Base-by-base conservation (phyloP, 1,140 invertebrate species). In the Thrips palmi region DNA sequence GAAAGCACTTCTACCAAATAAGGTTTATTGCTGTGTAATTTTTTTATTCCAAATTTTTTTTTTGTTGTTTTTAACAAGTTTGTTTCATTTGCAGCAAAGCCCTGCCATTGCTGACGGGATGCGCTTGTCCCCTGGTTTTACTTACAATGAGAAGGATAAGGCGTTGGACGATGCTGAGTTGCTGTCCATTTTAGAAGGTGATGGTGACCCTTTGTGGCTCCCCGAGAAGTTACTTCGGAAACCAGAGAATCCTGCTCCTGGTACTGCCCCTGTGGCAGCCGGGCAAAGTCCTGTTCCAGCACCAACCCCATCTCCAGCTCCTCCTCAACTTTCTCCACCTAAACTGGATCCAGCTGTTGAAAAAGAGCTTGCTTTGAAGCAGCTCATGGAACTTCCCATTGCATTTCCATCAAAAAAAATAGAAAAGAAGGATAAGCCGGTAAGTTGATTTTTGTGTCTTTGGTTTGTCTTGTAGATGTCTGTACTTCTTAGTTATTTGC, bases 311-410 rank as follows among this genome's bases (percentile, higher is more conserved):
- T 29, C 31, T 34, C 11, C 24, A 31, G 23, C 28, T 30, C 30
- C 23, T 29, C 20, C 12, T 19, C 30, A 6, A 28, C 27, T 33
- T 24, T 46, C 14, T 28, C 45, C 37, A 14, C 42, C 46, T 3
- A 61, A 62, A 47, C 45, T 59, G 10, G 55, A 60, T 42, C 58
- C 60, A 3, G 40, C 54, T 10, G 37, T 57, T 5, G 63, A 66
- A 51, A 56, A 60, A 32, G 57, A 65, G 49, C 41, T 67, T 10
- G 65, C 65, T 10, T 45, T 67, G 21, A 65, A 67, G 37, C 65
- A 67, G 38, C 47, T 67, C 8, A 47, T 59, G 10, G 64, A 66
- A 40, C 47, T 66, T 12, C 60, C 60, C 29, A 33, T 15, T 3
- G 43, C 49, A 19, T 40, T 44, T 7, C 41, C 53, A 1, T 17